Percentiles rank a stretch among this genome's conserved stretches.
Conservation (phyloP, 2,113 vertebrate species). For the Istiophorus platypterus region DNA sequence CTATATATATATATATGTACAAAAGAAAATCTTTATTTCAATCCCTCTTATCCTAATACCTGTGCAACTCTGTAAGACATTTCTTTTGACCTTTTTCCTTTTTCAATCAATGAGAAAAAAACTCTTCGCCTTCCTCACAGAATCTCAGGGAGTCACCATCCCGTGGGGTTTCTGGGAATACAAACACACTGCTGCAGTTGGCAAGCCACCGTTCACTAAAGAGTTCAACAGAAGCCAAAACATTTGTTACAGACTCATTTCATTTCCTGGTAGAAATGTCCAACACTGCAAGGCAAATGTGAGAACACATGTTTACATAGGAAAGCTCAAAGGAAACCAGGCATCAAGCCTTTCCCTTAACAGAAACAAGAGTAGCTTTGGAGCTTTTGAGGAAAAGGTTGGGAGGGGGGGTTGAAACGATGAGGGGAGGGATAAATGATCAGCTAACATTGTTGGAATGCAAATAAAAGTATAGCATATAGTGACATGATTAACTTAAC, state of each 20-base stretch:
- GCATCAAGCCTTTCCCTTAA: slow-evolving; percentile 48
- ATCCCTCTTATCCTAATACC: slow-evolving; percentile 76
- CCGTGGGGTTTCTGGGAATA: slow-evolving; percentile 76
- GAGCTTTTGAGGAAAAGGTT: slow-evolving; percentile 21
- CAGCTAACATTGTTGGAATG: slow-evolving; percentile 38
- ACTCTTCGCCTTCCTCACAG: slow-evolving; percentile 59
- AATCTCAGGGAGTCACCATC: slow-evolving; percentile 67
- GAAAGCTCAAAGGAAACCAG: slow-evolving; percentile 72
- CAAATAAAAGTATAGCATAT: slow-evolving; percentile 22
- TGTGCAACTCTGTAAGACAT: slow-evolving; percentile 65
- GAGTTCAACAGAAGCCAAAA: slow-evolving; percentile 83
- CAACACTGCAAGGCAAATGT: slow-evolving; percentile 69
- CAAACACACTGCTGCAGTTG: slow-evolving; percentile 74
- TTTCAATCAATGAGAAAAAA: slow-evolving; percentile 64
- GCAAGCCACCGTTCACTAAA: slow-evolving; percentile 68
- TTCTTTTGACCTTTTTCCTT: slow-evolving; percentile 36
- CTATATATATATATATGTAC: slow-evolving; percentile 58
- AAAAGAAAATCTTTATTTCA: slow-evolving; percentile 72
- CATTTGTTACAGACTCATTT: slow-evolving; percentile 82
- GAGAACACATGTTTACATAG: slow-evolving; percentile 74
- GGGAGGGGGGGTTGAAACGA: slow-evolving; percentile 1
- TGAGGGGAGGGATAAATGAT: slow-evolving; percentile 17
- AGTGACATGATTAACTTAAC: not conserved
- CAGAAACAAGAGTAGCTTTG: slow-evolving; percentile 65
- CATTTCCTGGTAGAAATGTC: slow-evolving; percentile 79